A percentile compares a stretch with the other conserved stretches of the same genome.
phyloP scores from a whole-genome alignment of 2,113 vertebrate genomes.

The Thalassarche chlororhynchos region DNA sequence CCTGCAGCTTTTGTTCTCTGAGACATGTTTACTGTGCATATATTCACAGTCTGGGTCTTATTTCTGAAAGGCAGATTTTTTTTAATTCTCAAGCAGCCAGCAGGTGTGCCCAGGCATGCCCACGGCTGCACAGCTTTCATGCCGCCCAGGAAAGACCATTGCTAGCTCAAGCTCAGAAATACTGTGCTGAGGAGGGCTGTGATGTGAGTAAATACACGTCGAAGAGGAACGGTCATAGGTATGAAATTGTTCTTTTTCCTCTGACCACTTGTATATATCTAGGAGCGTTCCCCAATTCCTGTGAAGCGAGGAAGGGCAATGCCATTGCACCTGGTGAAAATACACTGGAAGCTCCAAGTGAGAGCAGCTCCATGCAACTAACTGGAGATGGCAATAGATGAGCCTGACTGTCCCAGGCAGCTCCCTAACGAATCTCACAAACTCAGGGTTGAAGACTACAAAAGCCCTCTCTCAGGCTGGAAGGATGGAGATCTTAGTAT shows the following conservation, averaged over 20 bases:
- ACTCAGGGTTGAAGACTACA: neutral
- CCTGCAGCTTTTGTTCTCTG: neutral
- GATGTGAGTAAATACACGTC: neutral
- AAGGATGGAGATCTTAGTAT: neutral
- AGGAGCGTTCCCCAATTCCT: neutral
- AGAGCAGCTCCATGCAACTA: rapidly evolving
- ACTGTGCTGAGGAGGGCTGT: rapidly evolving
- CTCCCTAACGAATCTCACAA: neutral
- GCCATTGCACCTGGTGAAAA: neutral
- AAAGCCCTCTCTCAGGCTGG: neutral
- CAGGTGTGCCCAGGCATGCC: neutral
- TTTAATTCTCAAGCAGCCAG: neutral
- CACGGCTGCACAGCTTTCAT: rapidly evolving
- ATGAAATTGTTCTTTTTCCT: neutral
- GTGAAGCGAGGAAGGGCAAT: neutral
- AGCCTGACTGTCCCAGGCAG: neutral
- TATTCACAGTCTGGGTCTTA: neutral
- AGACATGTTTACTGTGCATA: neutral
- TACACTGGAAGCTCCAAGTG: neutral
- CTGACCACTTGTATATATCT: too few relatives aligned
- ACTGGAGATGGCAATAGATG: neutral
- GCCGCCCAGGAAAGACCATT: rapidly evolving
- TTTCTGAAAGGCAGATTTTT: neutral
- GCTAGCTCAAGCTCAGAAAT: neutral
- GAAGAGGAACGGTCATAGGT: neutral